Conservation (phyloP, 2,113 vertebrate species). For the Porphyrio hochstetteri region DNA sequence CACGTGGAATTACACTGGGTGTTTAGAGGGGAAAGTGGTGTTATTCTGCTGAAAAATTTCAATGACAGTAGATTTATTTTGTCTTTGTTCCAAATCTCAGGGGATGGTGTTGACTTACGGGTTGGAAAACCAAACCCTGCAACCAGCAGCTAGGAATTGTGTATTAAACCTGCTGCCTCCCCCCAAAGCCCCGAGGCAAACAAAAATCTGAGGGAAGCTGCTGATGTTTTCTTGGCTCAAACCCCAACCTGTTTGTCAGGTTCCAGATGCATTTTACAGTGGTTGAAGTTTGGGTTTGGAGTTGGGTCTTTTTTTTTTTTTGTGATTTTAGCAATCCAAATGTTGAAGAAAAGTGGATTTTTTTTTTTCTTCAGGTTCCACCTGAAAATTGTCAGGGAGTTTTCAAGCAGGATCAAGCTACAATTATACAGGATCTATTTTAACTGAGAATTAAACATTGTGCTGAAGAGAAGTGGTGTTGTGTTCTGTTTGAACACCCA, state of each 20-base stretch:
- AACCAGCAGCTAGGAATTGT: not conserved
- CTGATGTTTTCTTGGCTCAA: not conserved
- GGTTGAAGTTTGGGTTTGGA: not conserved
- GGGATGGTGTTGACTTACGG: slow-evolving; percentile 21
- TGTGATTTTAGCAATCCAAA: slow-evolving; percentile 30
- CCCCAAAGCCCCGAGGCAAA: slow-evolving; percentile 28
- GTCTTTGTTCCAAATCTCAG: slow-evolving; percentile 19
- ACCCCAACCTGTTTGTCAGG: slow-evolving; percentile 8
- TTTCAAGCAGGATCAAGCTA: slow-evolving; percentile 28
- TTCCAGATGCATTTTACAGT: slow-evolving; percentile 30
- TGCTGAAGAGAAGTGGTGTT: slow-evolving; percentile 11
- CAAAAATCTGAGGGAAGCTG: slow-evolving; percentile 12
- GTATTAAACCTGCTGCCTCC: slow-evolving; percentile 19
- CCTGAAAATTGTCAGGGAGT: slow-evolving; percentile 13
- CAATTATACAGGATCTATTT: slow-evolving; percentile 18
- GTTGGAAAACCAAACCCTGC: slow-evolving; percentile 34
- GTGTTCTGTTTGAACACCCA: slow-evolving; percentile 58
- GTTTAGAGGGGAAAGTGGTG: not conserved
- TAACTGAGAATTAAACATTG: not conserved
- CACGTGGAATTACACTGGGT: not conserved
- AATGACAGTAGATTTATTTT: slow-evolving; percentile 27
- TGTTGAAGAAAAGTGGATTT: slow-evolving; percentile 3
- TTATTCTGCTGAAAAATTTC: not conserved
- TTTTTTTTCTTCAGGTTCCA: not conserved
- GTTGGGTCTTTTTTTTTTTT: not conserved